These are phyloP conservation scores for Chaetodon auriga DNA, from an alignment of 2,113 vertebrate genomes.

Conservation along the genomic window DNA sequence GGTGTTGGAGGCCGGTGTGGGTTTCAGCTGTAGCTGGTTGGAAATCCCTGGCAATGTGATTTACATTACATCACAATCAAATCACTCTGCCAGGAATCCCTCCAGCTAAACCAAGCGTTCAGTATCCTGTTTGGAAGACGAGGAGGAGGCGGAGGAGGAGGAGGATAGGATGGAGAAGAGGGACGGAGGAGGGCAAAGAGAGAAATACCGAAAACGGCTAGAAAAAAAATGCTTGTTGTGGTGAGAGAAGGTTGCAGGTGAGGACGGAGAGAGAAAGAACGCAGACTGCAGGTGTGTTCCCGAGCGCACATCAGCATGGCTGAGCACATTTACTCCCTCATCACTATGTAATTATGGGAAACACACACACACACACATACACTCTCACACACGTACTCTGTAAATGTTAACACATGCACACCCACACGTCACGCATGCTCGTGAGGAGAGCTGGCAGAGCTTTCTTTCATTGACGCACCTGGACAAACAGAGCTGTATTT, in stretches of 20 bases:
- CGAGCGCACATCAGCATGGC: slow-evolving; percentile 46
- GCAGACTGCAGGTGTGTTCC: slow-evolving; percentile 54
- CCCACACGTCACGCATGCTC: slow-evolving; percentile 13
- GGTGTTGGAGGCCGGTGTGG: slow-evolving; percentile 4
- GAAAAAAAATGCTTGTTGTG: neutral
- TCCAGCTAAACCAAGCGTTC: slow-evolving; percentile 80
- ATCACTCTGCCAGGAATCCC: slow-evolving; percentile 94
- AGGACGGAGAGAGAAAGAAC: slow-evolving; percentile 25
- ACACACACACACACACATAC: slow-evolving; percentile 21
- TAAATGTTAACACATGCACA: slow-evolving; percentile 60
- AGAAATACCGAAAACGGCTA: neutral
- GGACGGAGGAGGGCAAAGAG: neutral
- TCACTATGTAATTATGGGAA: slow-evolving; percentile 74
- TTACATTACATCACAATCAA: slow-evolving; percentile 87
- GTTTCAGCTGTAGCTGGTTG: slow-evolving; percentile 83
- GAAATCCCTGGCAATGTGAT: slow-evolving; percentile 95
- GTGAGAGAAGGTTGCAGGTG: slow-evolving; percentile 44
- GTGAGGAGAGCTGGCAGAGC: slow-evolving; percentile 16
- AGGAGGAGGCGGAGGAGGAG: slow-evolving; percentile 4
- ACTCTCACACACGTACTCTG: slow-evolving; percentile 35
- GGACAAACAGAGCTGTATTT: slow-evolving; percentile 70
- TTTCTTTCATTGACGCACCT: slow-evolving; percentile 73
- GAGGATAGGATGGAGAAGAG: neutral
- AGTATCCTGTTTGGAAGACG: slow-evolving; percentile 39
- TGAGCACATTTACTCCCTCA: slow-evolving; percentile 63